Base-by-base conservation (phyloP, 2,888 invertebrate genomes). In the Neria commutata region DNA sequence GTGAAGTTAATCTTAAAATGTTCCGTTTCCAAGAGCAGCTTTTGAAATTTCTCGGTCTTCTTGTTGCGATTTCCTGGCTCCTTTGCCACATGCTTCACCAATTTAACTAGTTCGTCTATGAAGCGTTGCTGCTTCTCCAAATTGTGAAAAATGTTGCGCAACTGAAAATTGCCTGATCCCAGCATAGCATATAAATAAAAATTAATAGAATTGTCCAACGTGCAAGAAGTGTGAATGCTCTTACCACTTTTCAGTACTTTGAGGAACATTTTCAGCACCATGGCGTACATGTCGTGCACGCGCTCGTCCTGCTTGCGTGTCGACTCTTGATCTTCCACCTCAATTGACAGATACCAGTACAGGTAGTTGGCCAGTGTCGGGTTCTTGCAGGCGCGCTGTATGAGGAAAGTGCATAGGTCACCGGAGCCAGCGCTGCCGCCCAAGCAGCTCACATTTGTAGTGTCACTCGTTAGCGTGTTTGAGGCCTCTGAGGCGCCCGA, bases 291-390 rank as follows among this genome's bases (percentile, higher is more conserved):
- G 70, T 89, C 88, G 47, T 90, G 83, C 0, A 91, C 87, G 50
- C 86, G 85, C 53, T 85, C 85, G 75, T 94, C 92, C 78, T 92
- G 91, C 68, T 90, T 89, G 10, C 83, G 84, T 54, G 83, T 79
- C 25, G 85, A 86, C 77, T 91, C 91, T 66, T 91, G 90, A 81
- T 95, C 94, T 81, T 96, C 96, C 79, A 95, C 94, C 83, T 98
- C 98, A 62, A 97, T 93, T 60, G 91, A 86, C 66, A 96, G 84
- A 84, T 95, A 95, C 99, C 99, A 99, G 83, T 94, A 98, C 69
- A 99, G 90, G 81, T 98, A 98, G 85, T 98, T 98, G 49, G 96
- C 96, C 47, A 99, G 84, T 16, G 88, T 90, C 51, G 91, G 88
- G 85, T 98, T 96, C 73, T 88, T 87, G 80, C 94, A 92, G 0